Conservation (phyloP, 2,888 invertebrate species). For the Scaptodrosophila latifasciaeformis region DNA sequence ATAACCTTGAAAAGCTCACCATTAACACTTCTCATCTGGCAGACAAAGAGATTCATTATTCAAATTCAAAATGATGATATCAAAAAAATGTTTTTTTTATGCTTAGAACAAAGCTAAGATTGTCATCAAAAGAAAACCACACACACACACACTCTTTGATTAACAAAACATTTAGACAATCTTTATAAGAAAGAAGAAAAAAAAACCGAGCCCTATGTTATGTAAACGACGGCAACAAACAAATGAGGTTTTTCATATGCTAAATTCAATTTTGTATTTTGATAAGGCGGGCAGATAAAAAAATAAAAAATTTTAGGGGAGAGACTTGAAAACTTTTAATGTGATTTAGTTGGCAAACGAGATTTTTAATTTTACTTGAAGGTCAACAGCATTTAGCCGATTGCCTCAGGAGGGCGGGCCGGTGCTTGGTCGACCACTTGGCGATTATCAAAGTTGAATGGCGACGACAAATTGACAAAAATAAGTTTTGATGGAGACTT, state of each 20-base stretch:
- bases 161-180: too few relatives aligned
- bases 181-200: too few relatives aligned
- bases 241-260: constrained; percentile 49
- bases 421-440: too few relatives aligned
- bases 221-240: constrained; percentile 14
- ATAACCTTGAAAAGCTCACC: constrained; percentile 38
- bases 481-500: not conserved
- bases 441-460: too few relatives aligned
- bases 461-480: too few relatives aligned
- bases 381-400: too few relatives aligned
- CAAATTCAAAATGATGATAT: constrained; percentile 38
- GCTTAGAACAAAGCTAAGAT: constrained; percentile 26
- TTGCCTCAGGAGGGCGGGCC: too few relatives aligned
- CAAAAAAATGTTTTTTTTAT: constrained; percentile 22
- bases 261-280: constrained; percentile 47
- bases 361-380: too few relatives aligned
- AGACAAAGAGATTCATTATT: constrained; percentile 32
- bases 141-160: constrained; percentile 1
- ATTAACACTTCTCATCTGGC: not conserved
- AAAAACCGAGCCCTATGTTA: too few relatives aligned
- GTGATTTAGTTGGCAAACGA: not conserved
- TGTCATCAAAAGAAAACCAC: constrained; percentile 21
- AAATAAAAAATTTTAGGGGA: constrained; percentile 4
- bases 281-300: constrained; percentile 28
- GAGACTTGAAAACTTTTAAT: constrained; percentile 26